These are phyloP conservation scores for Tragulus kanchil DNA, from an alignment of 2,113 vertebrate genomes.

Conservation along the genomic window DNA sequence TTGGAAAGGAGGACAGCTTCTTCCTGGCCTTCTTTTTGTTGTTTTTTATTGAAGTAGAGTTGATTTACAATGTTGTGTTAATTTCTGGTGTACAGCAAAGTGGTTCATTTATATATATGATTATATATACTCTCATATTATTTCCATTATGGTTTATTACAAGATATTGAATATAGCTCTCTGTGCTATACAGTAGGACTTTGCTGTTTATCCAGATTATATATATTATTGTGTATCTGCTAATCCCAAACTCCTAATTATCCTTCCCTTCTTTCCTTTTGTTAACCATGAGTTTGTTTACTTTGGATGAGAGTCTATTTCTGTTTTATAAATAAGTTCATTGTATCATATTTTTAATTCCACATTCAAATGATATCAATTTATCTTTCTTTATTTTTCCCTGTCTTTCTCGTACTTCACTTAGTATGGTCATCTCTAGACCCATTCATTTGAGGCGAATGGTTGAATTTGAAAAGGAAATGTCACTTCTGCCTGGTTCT, in stretches of 20 bases:
- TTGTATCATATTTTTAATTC: neutral
- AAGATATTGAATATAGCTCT: neutral
- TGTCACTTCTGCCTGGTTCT: accelerated
- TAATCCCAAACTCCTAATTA: no score
- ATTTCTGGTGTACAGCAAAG: neutral
- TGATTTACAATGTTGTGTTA: neutral
- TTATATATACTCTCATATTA: neutral
- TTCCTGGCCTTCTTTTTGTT: neutral
- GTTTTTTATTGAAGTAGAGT: neutral
- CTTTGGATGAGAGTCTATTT: neutral
- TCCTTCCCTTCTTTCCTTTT: neutral
- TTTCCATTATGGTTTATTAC: neutral
- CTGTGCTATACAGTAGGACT: neutral
- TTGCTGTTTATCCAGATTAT: neutral
- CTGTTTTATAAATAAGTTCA: neutral
- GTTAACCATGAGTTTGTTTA: neutral
- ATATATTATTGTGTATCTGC: neutral
- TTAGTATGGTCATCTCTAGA: neutral
- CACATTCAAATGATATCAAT: neutral
- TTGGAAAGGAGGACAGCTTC: neutral
- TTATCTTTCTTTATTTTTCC: neutral
- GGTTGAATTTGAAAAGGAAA: neutral
- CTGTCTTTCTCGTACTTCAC: neutral
- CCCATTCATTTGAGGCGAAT: neutral
- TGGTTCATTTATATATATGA: neutral